A percentile compares a stretch with the other conserved stretches of the same genome.
Evolutionary conservation across 2,888 invertebrate species (phyloP).

Genomic region (Drosophila rellima): DNA sequence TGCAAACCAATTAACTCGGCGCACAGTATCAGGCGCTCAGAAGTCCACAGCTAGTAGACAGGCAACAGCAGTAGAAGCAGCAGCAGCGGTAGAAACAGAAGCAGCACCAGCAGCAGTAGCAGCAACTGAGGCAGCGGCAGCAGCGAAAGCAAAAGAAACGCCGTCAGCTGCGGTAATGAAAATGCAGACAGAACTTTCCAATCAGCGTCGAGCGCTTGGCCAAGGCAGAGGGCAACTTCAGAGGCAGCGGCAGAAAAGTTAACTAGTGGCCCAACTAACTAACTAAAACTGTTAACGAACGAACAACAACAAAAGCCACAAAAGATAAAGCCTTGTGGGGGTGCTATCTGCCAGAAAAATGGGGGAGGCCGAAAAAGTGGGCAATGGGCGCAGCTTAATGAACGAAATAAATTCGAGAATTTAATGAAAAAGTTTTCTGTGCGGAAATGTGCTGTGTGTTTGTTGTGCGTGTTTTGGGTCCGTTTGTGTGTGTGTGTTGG

Average conservation of each 20-base stretch:
- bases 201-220: constrained; percentile 57
- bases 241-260: constrained; percentile 42
- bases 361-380: constrained; percentile 38
- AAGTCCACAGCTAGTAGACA: constrained; percentile 77
- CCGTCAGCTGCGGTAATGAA: constrained; percentile 56
- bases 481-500: constrained; percentile 28
- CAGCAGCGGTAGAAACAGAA: constrained; percentile 25
- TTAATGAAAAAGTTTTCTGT: constrained; percentile 72
- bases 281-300: constrained; percentile 74
- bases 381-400: constrained; percentile 53
- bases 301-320: constrained; percentile 48
- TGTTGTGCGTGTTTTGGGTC: constrained; percentile 19
- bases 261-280: constrained; percentile 50
- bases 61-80: constrained; percentile 61
- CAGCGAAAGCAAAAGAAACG: constrained; percentile 54
- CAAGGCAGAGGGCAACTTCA: constrained; percentile 43
- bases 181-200: constrained; percentile 68
- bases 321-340: constrained; percentile 56
- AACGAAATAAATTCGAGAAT: constrained; percentile 73
- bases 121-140: constrained; percentile 41
- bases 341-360: constrained; percentile 13
- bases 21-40: constrained; percentile 83
- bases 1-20: constrained; percentile 85
- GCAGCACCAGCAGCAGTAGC: constrained; percentile 19
- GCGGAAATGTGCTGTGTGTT: constrained; percentile 25